phyloP scores from a whole-genome alignment of 2,888 invertebrate species.

The Drosophila koepferae region DNA sequence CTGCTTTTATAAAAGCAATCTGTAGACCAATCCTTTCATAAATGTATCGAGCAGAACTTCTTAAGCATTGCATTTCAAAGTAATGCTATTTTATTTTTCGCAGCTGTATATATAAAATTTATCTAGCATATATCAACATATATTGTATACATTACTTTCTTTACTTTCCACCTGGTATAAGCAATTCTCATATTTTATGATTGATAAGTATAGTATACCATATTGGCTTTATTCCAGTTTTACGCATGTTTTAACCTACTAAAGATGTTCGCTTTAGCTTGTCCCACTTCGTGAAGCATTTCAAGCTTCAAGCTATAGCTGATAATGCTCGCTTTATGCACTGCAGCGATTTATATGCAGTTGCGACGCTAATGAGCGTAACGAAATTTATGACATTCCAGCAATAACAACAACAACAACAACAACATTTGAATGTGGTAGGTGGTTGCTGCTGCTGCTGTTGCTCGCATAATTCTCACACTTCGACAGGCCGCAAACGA shows the following conservation, averaged over 20 bases:
- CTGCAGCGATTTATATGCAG: constrained; percentile 37
- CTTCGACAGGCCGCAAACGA: constrained; percentile 76
- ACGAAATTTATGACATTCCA: constrained; percentile 82
- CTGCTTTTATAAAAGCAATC: no score
- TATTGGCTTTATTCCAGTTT: background rate
- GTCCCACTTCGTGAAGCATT: background rate
- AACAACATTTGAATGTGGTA: constrained; percentile 36
- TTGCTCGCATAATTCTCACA: constrained; percentile 83
- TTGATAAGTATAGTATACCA: no score
- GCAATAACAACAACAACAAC: constrained; percentile 29
- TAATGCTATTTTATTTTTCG: no score
- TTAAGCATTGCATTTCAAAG: no score
- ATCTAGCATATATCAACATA: no score
- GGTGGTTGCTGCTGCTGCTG: constrained; percentile 34
- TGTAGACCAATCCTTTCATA: no score
- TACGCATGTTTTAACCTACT: background rate
- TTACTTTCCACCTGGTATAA: no score
- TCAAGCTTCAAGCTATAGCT: constrained; percentile 13
- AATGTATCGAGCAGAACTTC: no score
- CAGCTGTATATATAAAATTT: no score
- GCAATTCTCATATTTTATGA: no score
- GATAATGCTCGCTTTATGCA: background rate
- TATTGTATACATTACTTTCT: no score
- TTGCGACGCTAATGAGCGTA: constrained; percentile 78
- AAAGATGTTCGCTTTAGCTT: background rate